A percentile compares a stretch with the other conserved stretches of the same genome.
phyloP scores from a whole-genome alignment of 2,113 vertebrate genomes.

The Narcine bancroftii region DNA sequence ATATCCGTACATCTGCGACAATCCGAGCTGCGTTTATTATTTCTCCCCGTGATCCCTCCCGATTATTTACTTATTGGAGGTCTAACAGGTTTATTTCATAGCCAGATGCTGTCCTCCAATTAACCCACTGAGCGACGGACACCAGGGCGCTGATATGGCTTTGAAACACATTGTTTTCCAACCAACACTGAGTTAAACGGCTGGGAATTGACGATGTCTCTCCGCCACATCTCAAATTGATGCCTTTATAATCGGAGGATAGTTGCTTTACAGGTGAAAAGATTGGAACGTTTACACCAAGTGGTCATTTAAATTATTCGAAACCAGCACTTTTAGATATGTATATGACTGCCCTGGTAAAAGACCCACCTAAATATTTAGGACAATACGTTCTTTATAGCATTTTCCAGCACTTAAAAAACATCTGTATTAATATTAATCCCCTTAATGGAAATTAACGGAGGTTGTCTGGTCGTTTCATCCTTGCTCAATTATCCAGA shows the following conservation, averaged over 20 bases:
- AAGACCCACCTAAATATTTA: neutral
- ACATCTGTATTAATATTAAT: neutral
- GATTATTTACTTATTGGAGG: constrained; percentile 33
- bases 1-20: constrained; percentile 31
- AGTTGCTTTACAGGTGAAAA: neutral
- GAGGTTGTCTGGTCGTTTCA: neutral
- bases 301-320: neutral
- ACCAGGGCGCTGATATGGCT: neutral
- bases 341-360: neutral
- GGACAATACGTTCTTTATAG: neutral
- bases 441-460: neutral
- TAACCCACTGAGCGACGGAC: neutral
- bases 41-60: neutral
- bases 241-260: neutral
- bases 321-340: neutral
- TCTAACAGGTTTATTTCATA: constrained; percentile 30
- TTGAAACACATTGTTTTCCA: neutral
- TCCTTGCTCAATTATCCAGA: neutral
- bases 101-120: constrained; percentile 20
- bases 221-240: neutral
- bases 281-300: neutral
- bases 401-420: neutral
- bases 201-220: neutral
- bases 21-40: neutral
- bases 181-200: neutral